Evolutionary conservation across 2,888 invertebrate genomes (phyloP), one percentile per base, ranked within the genome.

Genomic region (Frankliniella fusca): DNA sequence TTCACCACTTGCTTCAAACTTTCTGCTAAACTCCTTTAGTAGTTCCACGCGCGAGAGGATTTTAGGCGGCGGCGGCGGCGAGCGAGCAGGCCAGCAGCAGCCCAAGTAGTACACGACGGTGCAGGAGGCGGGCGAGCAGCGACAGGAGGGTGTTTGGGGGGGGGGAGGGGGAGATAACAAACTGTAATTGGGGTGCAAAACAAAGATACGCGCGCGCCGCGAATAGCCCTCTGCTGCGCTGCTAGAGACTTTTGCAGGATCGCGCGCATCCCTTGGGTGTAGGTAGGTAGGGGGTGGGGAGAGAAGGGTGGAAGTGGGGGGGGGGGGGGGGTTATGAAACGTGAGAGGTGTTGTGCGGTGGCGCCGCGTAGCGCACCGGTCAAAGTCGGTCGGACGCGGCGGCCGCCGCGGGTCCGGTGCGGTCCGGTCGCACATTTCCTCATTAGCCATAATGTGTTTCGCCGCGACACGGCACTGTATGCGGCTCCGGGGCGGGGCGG

Each of bases 151-250:
- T n/a, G n/a, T n/a, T n/a, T n/a, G n/a, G n/a, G 10, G 54, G 15
- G 54, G 3, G 15, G 20, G 15, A 7, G 61, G 54, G 54, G 11
- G 27, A 27, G 70, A 76, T 76, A 76, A 76, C 27, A 76, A 76
- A 76, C 70, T 76, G 70, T 76, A 76, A 76, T 76, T 76, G 70
- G 70, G 70, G 70, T 27, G 70, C 70, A 76, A 76, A 76, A 76
- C 70, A 76, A 76, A 76, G 70, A 76, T 76, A 76, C 70, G 9
- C 70, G 27, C 61, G n/a, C n/a, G n/a, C n/a, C n/a, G n/a, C 54
- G 23, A n/a, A 3, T 23, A 10, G 70, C 70, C 23, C 27, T 27
- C 70, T 12, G 27, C 70, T 27, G 70, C 70, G 70, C 70, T 27
- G 38, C 27, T 27, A 27, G 70, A 70, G 23, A 76, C 70, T 76